Base-by-base conservation (phyloP, 35 echinoderm and acorn worm species). In the Lytechinus variegatus region DNA sequence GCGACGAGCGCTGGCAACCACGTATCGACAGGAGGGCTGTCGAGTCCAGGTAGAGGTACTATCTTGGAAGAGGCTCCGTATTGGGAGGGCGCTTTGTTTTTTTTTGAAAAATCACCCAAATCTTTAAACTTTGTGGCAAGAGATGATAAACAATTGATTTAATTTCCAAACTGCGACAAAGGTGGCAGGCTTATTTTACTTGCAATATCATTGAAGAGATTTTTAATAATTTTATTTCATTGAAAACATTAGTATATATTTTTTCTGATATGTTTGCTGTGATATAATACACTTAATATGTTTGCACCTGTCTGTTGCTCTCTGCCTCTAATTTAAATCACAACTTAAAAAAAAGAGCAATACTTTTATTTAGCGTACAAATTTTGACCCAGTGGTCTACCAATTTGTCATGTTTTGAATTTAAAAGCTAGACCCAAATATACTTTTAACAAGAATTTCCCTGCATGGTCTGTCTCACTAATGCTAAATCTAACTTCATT, bases 21-120 rank as follows among this genome's bases (percentile, higher is more conserved):
- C 53, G 54, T 56, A 53, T 53, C 57, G 92, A 19, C 92, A 8
- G 92, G 92, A 55, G 92, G 92, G 52, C 24, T 93, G 92, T 53
- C 92, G 13, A 93, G 92, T 57, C 92, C 92, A 93, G 92, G 92
- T 93, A 93, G 52, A 93, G 92, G 92, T 93, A 93, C 92, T 93
- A 54, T 93, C 53, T 28, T 27, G 54, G n/a, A 24, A 7, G 66
- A 79, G 92, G 92, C 92, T 93, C 92, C 92, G 52, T 93, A 54
- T 93, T 93, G 92, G 92, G 92, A 55, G 16, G 92, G 92, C 54
- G 92, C 92, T 93, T 93, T 21, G 57, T 27, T 10, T 44, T 44
- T 44, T 44, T 5, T 7, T 4, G n/a, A 79, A 24, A 79, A 27
- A 24, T 79, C 5, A 79, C 66, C 8, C 4, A 79, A 27, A 9